These are phyloP conservation scores for Blennius ocellaris DNA, from an alignment of 2,113 vertebrate species.

Conservation along the genomic window DNA sequence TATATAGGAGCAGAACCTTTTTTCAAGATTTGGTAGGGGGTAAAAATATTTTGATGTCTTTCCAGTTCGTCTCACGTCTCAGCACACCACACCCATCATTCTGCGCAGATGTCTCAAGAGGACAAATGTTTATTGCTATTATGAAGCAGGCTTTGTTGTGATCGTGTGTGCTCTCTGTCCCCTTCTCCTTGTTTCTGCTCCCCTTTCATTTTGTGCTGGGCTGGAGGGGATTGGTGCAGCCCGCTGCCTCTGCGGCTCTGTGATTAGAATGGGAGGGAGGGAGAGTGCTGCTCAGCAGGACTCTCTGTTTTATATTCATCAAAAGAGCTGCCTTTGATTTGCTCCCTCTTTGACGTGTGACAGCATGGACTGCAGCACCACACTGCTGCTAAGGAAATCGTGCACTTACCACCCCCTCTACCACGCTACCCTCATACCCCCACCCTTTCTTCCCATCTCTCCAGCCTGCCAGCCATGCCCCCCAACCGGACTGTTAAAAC, in stretches of 20 bases:
- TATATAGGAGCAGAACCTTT: slow-evolving; percentile 46
- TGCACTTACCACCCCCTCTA: slow-evolving; percentile 74
- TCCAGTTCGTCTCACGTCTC: slow-evolving; percentile 42
- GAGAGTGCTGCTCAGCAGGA: slow-evolving; percentile 86
- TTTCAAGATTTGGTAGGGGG: slow-evolving; percentile 47
- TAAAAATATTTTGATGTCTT: slow-evolving; percentile 65
- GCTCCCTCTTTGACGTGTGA: slow-evolving; percentile 85
- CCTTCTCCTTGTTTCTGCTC: slow-evolving; percentile 76
- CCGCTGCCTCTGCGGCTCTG: slow-evolving; percentile 77
- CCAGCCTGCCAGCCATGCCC: slow-evolving; percentile 31
- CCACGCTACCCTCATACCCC: slow-evolving; percentile 39
- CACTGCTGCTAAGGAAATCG: slow-evolving; percentile 81
- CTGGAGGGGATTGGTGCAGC: slow-evolving; percentile 72
- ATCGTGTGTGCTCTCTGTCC: slow-evolving; percentile 77
- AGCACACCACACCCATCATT: slow-evolving; percentile 58
- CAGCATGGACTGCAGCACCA: slow-evolving; percentile 80
- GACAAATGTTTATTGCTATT: slow-evolving; percentile 86
- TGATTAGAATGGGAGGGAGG: slow-evolving; percentile 84
- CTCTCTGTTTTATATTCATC: slow-evolving; percentile 89
- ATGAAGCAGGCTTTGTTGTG: slow-evolving; percentile 85
- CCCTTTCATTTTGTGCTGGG: slow-evolving; percentile 82
- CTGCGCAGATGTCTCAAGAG: slow-evolving; percentile 78
- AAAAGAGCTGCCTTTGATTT: slow-evolving; percentile 88
- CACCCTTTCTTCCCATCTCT: slow-evolving; percentile 39
- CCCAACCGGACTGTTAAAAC: slow-evolving; percentile 35